A percentile compares a stretch with the other conserved stretches of the same genome.
Evolutionary conservation across 2,888 invertebrate genomes (phyloP).

Genomic region (Melipona bicolor): DNA sequence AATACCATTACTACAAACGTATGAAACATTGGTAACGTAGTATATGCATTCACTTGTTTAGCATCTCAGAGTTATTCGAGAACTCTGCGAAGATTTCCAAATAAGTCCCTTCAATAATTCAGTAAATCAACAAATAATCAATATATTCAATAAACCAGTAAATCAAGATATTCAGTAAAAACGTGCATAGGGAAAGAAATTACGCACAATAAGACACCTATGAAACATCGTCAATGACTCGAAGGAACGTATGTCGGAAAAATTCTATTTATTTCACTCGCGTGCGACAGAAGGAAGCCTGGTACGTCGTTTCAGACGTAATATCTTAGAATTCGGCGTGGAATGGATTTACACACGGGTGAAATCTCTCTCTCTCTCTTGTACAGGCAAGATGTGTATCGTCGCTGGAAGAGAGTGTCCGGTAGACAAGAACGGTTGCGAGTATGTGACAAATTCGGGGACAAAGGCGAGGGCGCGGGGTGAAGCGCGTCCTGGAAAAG

Average conservation of each 20-base stretch:
- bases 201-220: not conserved
- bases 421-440: slow-evolving; percentile 19
- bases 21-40: too few species aligned
- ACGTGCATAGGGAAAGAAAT: not conserved
- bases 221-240: not conserved
- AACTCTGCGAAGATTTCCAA: too few species aligned
- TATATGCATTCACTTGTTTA: too few species aligned
- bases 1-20: too few species aligned
- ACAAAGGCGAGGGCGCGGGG: slow-evolving; percentile 67
- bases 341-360: not conserved
- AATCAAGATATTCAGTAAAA: too few species aligned
- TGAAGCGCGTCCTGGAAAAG: slow-evolving; percentile 66
- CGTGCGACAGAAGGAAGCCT: not conserved
- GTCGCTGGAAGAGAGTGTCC: not conserved
- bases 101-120: too few species aligned
- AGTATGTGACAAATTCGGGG: slow-evolving; percentile 65
- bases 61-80: too few species aligned
- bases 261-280: not conserved
- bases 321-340: not conserved
- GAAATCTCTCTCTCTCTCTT: not conserved
- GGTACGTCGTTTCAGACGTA: not conserved
- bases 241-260: not conserved
- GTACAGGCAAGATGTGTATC: not conserved
- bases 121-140: too few species aligned
- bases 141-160: too few species aligned